Evolutionary conservation across 1,140 invertebrate genomes (phyloP), one percentile per base, ranked within the genome.

Genomic region (Lepidostoma basale): DNA sequence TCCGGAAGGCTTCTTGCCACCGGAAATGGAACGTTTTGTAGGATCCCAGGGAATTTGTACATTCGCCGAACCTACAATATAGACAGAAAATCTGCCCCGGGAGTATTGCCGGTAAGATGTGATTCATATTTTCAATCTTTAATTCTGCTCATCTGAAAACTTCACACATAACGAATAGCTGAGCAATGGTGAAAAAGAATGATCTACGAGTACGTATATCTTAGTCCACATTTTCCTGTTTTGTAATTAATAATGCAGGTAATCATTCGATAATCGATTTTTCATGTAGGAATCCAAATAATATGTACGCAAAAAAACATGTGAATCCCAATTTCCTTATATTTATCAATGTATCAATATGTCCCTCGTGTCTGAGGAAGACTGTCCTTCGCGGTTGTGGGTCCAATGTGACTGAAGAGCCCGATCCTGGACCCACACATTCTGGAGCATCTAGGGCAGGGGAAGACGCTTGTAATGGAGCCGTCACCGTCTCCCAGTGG

Each of bases 21-120:
- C 62, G 62, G 62, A 64, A 64, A 64, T 64, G 62, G 62, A 52
- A 52, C 26, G 9, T 52, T 64, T 25, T 49, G 8, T 14, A 30
- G 62, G n/a, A 2, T 64, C 5, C 30, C 45, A 6, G 45, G 45
- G 8, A 22, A 6, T 12, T 2, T 49, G 9, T 52, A 36, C 12
- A 18, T 64, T 36, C 33, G 45, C 16, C n/a, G 56, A 12, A 6
- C 52, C 8, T 56, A 22, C 14, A 25, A n/a, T 14, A n/a, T 47
- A 12, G 44, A 30, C n/a, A 54, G 59, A 45, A 62, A 62, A 30
- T 45, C 59, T 0, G 30, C 59, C 12, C n/a, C 40, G 16, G 42
- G 12, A 47, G 25, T 20, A 12, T 0, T 9, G 6, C 14, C 40
- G n/a, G 26, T 20, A 28, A 3, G 58, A 62, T 18, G 22, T 28